phyloP scores from a whole-genome alignment of 2,113 vertebrate genomes.

The Chamaea fasciata region DNA sequence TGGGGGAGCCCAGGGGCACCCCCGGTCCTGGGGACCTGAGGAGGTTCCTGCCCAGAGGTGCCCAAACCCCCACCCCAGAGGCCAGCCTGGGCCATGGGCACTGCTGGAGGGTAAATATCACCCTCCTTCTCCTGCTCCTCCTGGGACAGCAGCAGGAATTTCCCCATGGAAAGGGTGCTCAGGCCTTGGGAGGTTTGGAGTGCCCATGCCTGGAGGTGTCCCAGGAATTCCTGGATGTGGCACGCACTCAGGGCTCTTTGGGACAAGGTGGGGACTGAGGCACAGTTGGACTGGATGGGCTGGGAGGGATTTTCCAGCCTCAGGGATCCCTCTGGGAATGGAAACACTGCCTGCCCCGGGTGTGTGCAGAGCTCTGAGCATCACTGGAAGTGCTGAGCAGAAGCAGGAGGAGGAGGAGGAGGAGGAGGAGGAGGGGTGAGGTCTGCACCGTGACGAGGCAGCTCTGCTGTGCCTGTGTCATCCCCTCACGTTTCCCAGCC shows the following conservation, averaged over 20 bases:
- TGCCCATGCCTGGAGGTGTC: not conserved
- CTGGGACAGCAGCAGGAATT: not conserved
- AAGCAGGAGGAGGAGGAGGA: not conserved
- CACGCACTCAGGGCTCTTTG: not conserved
- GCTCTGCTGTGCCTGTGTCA: not conserved
- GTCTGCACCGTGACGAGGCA: not conserved
- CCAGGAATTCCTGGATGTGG: not conserved
- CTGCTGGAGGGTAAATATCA: not conserved
- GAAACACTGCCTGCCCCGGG: not conserved
- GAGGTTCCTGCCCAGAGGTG: not conserved
- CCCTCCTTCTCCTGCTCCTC: not conserved
- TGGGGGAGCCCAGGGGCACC: not conserved
- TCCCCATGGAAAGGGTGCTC: rapidly evolving
- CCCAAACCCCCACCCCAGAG: not conserved
- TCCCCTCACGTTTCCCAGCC: not conserved
- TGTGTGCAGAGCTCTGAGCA: not conserved
- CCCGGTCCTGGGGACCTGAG: not conserved
- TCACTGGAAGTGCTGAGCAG: rapidly evolving
- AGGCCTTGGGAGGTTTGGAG: not conserved
- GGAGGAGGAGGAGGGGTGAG: not conserved
- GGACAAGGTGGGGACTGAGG: rapidly evolving
- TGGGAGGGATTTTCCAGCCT: not conserved
- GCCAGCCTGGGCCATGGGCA: not conserved
- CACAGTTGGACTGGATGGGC: not conserved
- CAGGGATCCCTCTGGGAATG: not conserved